These are phyloP conservation scores for Aleiodes alternator DNA, from an alignment of 2,888 invertebrate genomes.

Conservation along the genomic window DNA sequence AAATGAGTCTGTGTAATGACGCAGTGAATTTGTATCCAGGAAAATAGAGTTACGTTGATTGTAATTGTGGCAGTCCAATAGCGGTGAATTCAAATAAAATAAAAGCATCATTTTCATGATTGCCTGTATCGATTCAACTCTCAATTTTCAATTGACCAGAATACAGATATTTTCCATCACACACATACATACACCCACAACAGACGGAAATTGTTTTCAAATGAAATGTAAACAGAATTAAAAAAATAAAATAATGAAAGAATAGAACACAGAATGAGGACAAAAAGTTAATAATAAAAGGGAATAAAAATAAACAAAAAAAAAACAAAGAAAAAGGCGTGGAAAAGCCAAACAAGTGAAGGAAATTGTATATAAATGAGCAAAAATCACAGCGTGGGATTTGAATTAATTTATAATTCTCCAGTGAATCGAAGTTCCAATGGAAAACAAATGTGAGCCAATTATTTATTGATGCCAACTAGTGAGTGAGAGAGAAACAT, in stretches of 20 bases:
- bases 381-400: conserved; percentile 32
- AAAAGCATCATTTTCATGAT: conserved; percentile 52
- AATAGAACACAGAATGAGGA: no score
- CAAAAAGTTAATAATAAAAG: no score
- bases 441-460: conserved; percentile 32
- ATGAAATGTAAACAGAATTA: not conserved
- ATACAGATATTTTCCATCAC: conserved; percentile 4
- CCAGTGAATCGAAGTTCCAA: conserved; percentile 7
- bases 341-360: conserved; percentile 5
- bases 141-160: conserved; percentile 6
- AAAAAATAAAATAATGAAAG: not conserved
- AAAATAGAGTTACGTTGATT: conserved; percentile 69
- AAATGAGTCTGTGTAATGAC: conserved; percentile 45
- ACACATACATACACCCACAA: not conserved
- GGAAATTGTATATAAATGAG: conserved; percentile 1
- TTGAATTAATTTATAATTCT: conserved; percentile 35
- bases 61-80: conserved; percentile 63
- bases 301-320: not conserved
- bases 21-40: conserved; percentile 44
- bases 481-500: conserved; percentile 24
- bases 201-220: not conserved
- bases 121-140: conserved; percentile 30
- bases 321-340: not conserved
- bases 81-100: conserved; percentile 24
- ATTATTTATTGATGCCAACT: conserved; percentile 37